Evolutionary conservation across 2,113 vertebrate genomes (phyloP), one percentile per base, ranked within the genome.

Genomic region (Nothoprocta perdicaria): DNA sequence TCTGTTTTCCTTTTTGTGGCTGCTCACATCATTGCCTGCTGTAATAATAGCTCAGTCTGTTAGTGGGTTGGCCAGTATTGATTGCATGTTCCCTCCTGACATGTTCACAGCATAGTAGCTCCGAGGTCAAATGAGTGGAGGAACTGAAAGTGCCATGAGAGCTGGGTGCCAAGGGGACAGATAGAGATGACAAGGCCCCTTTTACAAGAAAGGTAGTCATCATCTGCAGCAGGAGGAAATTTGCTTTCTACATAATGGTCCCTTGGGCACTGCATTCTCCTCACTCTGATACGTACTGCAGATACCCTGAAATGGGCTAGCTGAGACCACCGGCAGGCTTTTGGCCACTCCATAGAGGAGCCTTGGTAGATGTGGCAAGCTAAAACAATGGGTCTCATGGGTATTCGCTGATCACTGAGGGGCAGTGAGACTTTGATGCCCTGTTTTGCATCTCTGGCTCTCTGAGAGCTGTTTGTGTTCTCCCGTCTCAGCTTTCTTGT

Each of bases 1-100:
- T 81, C 69, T 88, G 61, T 85, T 95, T 94, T 82, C 65, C 76
- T 91, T 92, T 90, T 88, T 85, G 89, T 89, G 93, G 80, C 80
- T 94, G 80, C 75, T 92, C 94, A 77, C 85, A 92, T 91, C 63
- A 78, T 63, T 80, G 84, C 83, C 71, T 89, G 40, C 52, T 90
- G 66, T 81, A 92, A 77, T 66, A 88, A 90, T 61, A 92, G 80
- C 65, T 82, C 12, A 0, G 27, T 66, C 83, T 91, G 78, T 72
- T 66, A n/a, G 80, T 46, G 72, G 60, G 60, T 31, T 95, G 88
- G 84, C 52, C 46, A 48, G 75, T 48, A 63, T 0, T 6, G 61
- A 52, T 33, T 71, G 63, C 65, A 2, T 61, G 72, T 86, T 90
- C 65, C 87, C 10, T 0, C 63, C 90, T 79, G 46, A 63, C 14